phyloP scores from a whole-genome alignment of 2,888 invertebrate genomes.

The Allygus modestus region DNA sequence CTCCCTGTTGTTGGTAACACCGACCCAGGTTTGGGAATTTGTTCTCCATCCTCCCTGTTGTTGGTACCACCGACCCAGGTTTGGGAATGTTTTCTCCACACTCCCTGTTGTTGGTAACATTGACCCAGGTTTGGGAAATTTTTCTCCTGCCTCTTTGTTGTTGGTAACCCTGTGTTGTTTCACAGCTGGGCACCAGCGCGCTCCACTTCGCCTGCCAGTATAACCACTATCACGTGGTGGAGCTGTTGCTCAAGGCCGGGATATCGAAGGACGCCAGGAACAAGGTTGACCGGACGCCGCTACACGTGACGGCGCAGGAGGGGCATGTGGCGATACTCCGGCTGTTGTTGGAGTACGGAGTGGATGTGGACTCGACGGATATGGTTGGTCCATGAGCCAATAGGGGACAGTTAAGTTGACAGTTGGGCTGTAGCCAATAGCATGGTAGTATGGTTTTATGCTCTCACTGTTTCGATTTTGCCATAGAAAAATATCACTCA shows the following conservation, averaged over 20 bases:
- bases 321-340: conserved; percentile 88
- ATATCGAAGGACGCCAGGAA: conserved; percentile 93
- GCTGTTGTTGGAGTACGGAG: conserved; percentile 82
- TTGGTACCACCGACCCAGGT: no score
- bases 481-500: not conserved
- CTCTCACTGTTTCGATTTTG: not conserved
- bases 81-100: not conserved
- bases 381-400: conserved; percentile 81
- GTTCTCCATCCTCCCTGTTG: no score
- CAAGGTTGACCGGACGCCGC: conserved; percentile 94
- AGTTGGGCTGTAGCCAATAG: no score
- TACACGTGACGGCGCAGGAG: conserved; percentile 92
- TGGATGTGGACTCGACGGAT: conserved; percentile 86
- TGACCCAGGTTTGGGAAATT: not conserved
- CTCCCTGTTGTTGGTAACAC: no score
- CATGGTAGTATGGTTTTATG: no score
- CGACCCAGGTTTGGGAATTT: no score
- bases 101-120: not conserved
- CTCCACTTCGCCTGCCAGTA: conserved; percentile 91
- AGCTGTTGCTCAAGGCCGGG: conserved; percentile 89
- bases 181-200: conserved; percentile 91
- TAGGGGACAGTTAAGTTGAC: no score
- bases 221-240: conserved; percentile 88
- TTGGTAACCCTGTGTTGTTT: not conserved
- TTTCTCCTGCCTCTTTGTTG: not conserved